Evolutionary conservation across 1,140 invertebrate species (phyloP), one percentile per base, ranked within the genome.

Genomic region (Andricus grossulariae): DNA sequence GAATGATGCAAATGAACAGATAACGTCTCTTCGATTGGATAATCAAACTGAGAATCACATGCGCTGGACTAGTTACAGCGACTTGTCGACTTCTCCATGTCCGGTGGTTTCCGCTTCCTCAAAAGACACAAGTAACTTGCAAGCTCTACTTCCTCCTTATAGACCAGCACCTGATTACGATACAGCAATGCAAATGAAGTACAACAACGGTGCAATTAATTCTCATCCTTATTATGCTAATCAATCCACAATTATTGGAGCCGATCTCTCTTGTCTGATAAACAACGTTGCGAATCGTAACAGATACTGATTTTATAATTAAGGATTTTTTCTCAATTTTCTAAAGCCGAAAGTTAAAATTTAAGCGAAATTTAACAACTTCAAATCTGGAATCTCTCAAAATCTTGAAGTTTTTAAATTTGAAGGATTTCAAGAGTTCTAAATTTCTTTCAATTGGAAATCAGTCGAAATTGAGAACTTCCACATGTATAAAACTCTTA

Each of bases 131-230:
- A 92, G 93, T 74, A 91, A 91, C 80, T 86, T 93, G 79, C 92
- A 94, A 81, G 95, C 96, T 10, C 92, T 97, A 77, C 89, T 98
- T 18, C 97, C 97, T 1, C 96, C 96, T 0, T 99, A 99, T 89
- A 94, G 97, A 50, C 96, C 95, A 25, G 97, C 97, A 3, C 98
- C 98, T 0, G 97, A 98, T 89, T 99, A 99, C 88, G 97, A 98
- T 86, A 97, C 97, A 0, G 97, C 98, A 8, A 94, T 99, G 60
- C 96, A 96, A 88, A 94, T 96, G 86, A 96, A 96, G 84, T 95
- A 96, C 86, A 91, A 89, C 72, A 91, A 89, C 50, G 80, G 83
- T 45, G 86, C 85, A 54, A 89, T 87, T 77, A 84, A 87, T 73
- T 83, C 89, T 10, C 90, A 91, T 72, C 90, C 90, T 75, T 91